Evolutionary conservation across 2,888 invertebrate genomes (phyloP).

Genomic region (Amblyteles armatorius): DNA sequence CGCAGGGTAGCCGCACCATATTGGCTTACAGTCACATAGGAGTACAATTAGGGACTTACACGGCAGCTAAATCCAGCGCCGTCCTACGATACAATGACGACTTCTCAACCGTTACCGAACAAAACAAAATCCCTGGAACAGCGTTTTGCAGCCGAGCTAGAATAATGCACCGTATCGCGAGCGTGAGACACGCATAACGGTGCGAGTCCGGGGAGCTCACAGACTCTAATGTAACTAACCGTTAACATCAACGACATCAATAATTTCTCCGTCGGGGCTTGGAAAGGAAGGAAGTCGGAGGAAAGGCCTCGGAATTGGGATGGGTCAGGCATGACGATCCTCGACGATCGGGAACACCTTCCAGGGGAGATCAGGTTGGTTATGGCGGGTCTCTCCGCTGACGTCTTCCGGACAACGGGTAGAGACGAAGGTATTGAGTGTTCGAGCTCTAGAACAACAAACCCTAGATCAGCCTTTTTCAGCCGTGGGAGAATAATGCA

Average conservation of each 20-base stretch:
- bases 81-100: constrained; percentile 9
- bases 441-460: background rate
- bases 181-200: constrained; percentile 65
- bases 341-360: constrained; percentile 39
- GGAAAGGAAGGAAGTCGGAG: background rate
- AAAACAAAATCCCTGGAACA: background rate
- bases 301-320: constrained; percentile 23
- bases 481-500: constrained; percentile 5
- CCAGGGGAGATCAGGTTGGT: constrained; percentile 8
- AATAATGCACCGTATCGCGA: background rate
- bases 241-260: too few species aligned
- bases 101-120: constrained; percentile 3
- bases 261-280: too few species aligned
- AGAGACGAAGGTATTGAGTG: background rate
- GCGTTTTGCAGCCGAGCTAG: constrained; percentile 1
- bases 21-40: too few species aligned
- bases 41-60: constrained; percentile 40
- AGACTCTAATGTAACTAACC: too few species aligned
- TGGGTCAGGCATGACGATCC: constrained; percentile 61
- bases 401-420: background rate
- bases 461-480: background rate
- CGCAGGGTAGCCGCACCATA: too few species aligned
- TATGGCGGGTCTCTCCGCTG: background rate
- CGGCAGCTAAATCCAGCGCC: constrained; percentile 18
- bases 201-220: background rate